Evolutionary conservation across 2,888 invertebrate species (phyloP), one percentile per base, ranked within the genome.

Genomic region (Suillia variegata): DNA sequence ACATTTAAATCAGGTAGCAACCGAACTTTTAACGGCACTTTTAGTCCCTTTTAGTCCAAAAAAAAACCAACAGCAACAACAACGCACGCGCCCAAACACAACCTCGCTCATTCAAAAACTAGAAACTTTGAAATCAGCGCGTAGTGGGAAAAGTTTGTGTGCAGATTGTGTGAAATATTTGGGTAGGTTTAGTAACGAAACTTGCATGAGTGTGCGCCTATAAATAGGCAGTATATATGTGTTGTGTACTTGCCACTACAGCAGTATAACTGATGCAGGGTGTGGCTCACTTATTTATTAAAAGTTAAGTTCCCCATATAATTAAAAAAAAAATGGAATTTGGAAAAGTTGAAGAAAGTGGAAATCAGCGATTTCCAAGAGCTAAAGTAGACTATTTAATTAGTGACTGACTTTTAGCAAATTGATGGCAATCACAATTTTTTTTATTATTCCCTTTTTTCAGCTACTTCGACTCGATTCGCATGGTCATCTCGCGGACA

Each of bases 381-480:
- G 20, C 13, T 13, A 1, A n/a, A 22, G 24, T 50, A 24, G 13
- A 2, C 10, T 4, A 8, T 12, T n/a, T 3, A 50, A 22, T 50
- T 50, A 2, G 17, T 2, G 4, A 13, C 13, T n/a, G 15, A 50
- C 15, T 38, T 5, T 2, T 6, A 48, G n/a, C n/a, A n/a, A n/a
- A n/a, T n/a, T n/a, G n/a, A n/a, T n/a, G n/a, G 31, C 12, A 31
- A 31, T 31, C 6, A 31, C 12, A 31, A 8, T 12, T 31, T 12
- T 12, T 8, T 31, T 31, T 8, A 31, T 8, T 31, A 31, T 31
- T 12, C 31, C 6, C 31, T 31, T 31, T 31, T 8, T 62, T 6
- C 56, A 72, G 71, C 2, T 71, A 66, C 22, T 69, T 71, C 45
- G 61, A 67, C 0, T 61, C 58, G 22, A 60, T 71, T 21, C 64